Base-by-base conservation (phyloP, 2,797 vertebrate species). In the Lagodon rhomboides region DNA sequence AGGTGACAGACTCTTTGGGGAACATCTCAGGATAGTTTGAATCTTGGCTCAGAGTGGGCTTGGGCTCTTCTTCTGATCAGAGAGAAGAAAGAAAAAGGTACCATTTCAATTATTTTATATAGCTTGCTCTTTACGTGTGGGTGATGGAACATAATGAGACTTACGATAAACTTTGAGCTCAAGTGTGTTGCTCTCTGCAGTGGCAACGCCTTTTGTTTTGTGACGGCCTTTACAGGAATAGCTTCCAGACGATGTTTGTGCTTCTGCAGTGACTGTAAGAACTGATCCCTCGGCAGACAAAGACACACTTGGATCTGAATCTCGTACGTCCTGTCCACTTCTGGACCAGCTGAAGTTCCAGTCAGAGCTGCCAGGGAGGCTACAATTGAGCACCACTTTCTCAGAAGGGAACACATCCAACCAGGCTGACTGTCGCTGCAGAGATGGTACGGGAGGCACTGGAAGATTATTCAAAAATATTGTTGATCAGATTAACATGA, bases 181-280 rank as follows among this genome's bases (percentile, higher is more conserved):
- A 3, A 79, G 0, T 3, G 0, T 0, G 3, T 3, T 34, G 34
- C 91, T 94, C 1, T 0, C 0, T 20, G 1, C 5, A 17, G 77
- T 81, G 0, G 0, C 0, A 0, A 66, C 22, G 0, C 5, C 0
- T 1, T 25, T 86, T 53, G 6, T 50, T 80, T 73, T 81, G 60
- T 90, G 63, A 13, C 38, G 11, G 79, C 77, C 93, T 70, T 34
- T 18, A 84, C 94, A 95, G 7, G 0, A 2, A 68, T 94, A 95
- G 0, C 0, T 5, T 70, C 85, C 89, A 54, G 51, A 1, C 50
- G 89, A 3, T 12, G 1, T 12, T 2, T 3, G 0, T 25, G 46
- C 2, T 20, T 12, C 46, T 60, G 82, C 62, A 4, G 22, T 53
- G 34, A 92, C 59, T 18, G 46, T 89, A 4, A 93, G 84, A 1